A percentile compares a stretch with the other conserved stretches of the same genome.
Conservation (phyloP, 2,888 invertebrate genomes). For the Parasteatoda lunata region DNA sequence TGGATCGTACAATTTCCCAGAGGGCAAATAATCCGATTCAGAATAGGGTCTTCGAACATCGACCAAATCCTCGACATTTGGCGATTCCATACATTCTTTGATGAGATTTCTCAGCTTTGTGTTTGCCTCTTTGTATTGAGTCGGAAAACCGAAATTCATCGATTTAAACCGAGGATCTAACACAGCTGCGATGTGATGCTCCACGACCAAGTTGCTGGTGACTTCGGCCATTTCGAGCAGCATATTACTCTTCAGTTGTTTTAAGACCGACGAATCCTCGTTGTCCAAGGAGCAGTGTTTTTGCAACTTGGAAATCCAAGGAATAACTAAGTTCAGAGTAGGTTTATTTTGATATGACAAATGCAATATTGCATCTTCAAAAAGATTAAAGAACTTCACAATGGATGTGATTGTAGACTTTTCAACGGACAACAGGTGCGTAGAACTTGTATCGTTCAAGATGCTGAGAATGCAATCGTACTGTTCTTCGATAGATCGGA, state of each 20-base stretch:
- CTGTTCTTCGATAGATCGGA: conserved; percentile 48
- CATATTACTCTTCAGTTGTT: conserved; percentile 47
- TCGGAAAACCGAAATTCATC: conserved; percentile 15
- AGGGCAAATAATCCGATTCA: conserved; percentile 13
- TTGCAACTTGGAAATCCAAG: conserved; percentile 48
- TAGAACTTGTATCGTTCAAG: conserved; percentile 41
- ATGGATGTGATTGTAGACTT: conserved; percentile 29
- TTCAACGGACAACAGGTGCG: conserved; percentile 52
- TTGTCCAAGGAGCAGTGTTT: conserved; percentile 24
- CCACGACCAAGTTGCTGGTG: conserved; percentile 14
- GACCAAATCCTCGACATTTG: conserved; percentile 34
- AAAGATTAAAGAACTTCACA: conserved; percentile 48
- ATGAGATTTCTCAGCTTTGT: conserved; percentile 43
- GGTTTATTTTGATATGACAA: conserved; percentile 39
- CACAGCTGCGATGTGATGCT: conserved; percentile 56
- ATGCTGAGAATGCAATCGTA: conserved; percentile 50
- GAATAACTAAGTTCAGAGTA: conserved; percentile 56
- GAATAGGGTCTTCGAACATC: conserved; percentile 13
- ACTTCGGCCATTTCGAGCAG: conserved; percentile 37
- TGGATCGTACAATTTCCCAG: conserved; percentile 23
- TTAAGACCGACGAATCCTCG: conserved; percentile 26
- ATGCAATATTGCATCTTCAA: conserved; percentile 60
- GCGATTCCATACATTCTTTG: conserved; percentile 61
- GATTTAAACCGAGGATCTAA: conserved; percentile 53
- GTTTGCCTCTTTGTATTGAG: conserved; percentile 35